phyloP scores from a whole-genome alignment of 2,113 vertebrate species.

The Dipodomys ordii region DNA sequence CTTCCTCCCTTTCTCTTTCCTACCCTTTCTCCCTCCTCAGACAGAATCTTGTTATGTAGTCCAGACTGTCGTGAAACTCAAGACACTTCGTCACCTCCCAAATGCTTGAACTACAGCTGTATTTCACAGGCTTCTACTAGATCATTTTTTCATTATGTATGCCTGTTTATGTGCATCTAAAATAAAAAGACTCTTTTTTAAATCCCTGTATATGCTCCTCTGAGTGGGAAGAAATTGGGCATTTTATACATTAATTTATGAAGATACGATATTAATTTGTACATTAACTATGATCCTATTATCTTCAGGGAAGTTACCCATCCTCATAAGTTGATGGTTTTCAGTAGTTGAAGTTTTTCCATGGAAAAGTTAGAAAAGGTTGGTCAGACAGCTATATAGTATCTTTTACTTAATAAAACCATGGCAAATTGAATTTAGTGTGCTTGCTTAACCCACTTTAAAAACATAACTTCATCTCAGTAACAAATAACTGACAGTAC shows the following conservation, averaged over 20 bases:
- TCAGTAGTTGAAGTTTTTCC: neutral
- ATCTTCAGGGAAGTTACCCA: neutral
- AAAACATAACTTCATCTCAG: constrained; percentile 19
- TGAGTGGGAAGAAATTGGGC: neutral
- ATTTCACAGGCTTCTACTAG: no score
- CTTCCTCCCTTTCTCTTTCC: neutral
- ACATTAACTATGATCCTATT: neutral
- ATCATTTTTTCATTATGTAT: neutral
- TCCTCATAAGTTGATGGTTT: neutral
- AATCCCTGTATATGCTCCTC: neutral
- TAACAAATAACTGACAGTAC: constrained; percentile 10
- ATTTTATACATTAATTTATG: no score
- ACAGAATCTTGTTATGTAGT: no score
- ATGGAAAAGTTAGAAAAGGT: neutral
- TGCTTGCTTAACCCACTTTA: neutral
- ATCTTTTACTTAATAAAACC: neutral
- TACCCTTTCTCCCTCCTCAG: neutral
- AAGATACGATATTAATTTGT: no score
- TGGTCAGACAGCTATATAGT: neutral
- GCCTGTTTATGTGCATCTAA: neutral
- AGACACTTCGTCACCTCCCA: neutral
- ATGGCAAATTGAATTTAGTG: neutral
- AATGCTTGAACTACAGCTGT: neutral
- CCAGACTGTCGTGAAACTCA: neutral
- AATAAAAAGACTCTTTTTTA: neutral